Evolutionary conservation across 2,888 invertebrate species (phyloP).

Genomic region (Hymenopus coronatus): DNA sequence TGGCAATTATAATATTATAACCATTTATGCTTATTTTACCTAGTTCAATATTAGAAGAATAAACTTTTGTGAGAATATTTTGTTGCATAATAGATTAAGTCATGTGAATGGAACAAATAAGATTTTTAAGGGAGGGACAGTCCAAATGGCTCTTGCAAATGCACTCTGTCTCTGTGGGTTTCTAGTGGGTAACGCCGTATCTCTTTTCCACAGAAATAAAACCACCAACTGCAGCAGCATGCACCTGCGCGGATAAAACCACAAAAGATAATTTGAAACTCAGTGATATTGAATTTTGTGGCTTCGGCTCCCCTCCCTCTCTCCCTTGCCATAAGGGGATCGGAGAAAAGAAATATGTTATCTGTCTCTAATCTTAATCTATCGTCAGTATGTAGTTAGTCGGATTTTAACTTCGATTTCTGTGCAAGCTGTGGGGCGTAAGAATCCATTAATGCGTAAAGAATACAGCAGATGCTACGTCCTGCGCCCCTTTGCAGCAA

Average conservation of each 20-base stretch:
- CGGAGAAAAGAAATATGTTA: not conserved
- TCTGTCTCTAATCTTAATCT: not conserved
- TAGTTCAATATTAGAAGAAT: too few relatives aligned
- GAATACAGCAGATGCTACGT: not conserved
- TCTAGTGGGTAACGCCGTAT: not conserved
- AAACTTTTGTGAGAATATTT: too few relatives aligned
- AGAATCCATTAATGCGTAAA: not conserved
- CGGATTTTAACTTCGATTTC: not conserved
- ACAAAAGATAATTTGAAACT: not conserved
- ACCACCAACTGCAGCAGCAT: not conserved
- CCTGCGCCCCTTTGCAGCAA: not conserved
- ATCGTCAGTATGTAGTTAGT: not conserved
- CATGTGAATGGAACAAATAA: too few relatives aligned
- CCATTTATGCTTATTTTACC: too few relatives aligned
- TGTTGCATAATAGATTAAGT: too few relatives aligned
- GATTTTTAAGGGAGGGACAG: too few relatives aligned
- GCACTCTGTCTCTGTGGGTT: not conserved
- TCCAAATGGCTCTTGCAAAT: too few relatives aligned
- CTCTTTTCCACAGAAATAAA: not conserved
- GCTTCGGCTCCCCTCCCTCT: not conserved
- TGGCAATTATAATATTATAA: too few relatives aligned
- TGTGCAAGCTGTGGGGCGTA: not conserved
- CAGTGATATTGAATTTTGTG: not conserved
- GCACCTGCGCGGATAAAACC: not conserved
- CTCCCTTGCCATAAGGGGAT: not conserved